Evolutionary conservation across 2,888 invertebrate species (phyloP).

Genomic region (Sericinus montela): DNA sequence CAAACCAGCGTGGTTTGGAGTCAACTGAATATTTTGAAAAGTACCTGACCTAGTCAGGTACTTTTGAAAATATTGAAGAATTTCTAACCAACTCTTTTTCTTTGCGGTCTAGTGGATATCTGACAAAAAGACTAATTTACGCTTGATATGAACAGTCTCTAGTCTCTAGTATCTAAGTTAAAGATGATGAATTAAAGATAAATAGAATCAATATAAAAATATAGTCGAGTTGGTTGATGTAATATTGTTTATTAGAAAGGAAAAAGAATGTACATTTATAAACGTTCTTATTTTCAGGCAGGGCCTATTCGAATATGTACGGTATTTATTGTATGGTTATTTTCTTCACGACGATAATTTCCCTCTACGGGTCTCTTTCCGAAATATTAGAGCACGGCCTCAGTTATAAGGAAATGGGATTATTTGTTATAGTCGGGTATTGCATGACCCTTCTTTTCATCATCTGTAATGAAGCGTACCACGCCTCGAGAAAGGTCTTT

Average conservation of each 20-base stretch:
- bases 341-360: slow-evolving; percentile 86
- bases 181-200: too few species aligned
- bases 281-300: slow-evolving; percentile 47
- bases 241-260: not conserved
- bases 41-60: too few species aligned
- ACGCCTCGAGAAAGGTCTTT: slow-evolving; percentile 80
- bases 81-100: too few species aligned
- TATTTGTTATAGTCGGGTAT: slow-evolving; percentile 85
- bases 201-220: not conserved
- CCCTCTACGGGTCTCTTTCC: slow-evolving; percentile 84
- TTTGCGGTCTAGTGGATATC: too few species aligned
- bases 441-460: slow-evolving; percentile 85
- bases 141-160: too few species aligned
- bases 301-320: slow-evolving; percentile 88
- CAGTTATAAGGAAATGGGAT: slow-evolving; percentile 84
- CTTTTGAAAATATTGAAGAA: too few species aligned
- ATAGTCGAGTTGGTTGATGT: not conserved
- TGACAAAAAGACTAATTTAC: too few species aligned
- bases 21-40: too few species aligned
- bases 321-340: slow-evolving; percentile 86
- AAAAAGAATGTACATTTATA: not conserved
- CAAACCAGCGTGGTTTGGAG: too few species aligned
- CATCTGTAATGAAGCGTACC: slow-evolving; percentile 86
- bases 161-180: too few species aligned
- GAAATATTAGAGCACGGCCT: slow-evolving; percentile 86